A percentile compares a stretch with the other conserved stretches of the same genome.
These are phyloP conservation scores for Argyrosomus japonicus DNA, from an alignment of 2,113 vertebrate species.

Conservation along the genomic window DNA sequence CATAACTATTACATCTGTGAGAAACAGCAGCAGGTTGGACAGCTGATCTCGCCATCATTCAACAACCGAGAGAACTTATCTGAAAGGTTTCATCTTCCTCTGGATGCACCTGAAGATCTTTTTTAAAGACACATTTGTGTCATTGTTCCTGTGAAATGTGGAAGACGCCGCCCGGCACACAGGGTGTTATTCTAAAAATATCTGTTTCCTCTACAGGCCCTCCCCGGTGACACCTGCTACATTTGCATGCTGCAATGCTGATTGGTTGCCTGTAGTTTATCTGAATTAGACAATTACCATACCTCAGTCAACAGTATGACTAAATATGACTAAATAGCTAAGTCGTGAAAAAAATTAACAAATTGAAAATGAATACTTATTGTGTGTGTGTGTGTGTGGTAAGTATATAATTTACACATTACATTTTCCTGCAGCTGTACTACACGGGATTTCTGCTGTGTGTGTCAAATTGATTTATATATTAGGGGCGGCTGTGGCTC, in stretches of 20 bases:
- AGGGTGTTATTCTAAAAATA: slow-evolving; percentile 39
- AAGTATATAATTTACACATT: too few relatives aligned
- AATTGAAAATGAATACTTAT: too few relatives aligned
- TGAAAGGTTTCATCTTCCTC: background rate
- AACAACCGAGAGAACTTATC: background rate
- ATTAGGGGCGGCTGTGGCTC: too few relatives aligned
- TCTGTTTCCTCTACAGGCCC: slow-evolving; percentile 23
- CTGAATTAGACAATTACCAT: background rate
- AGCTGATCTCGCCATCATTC: slow-evolving; percentile 14
- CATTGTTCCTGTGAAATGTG: background rate
- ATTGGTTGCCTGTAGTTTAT: slow-evolving; percentile 61
- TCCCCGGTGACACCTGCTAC: slow-evolving; percentile 61
- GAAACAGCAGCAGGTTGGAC: background rate
- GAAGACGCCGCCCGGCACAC: background rate
- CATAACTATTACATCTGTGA: background rate
- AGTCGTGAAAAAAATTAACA: too few relatives aligned
- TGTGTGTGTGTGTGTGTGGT: too few relatives aligned
- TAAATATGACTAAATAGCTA: too few relatives aligned
- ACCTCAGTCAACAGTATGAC: too few relatives aligned
- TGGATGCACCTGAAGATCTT: background rate
- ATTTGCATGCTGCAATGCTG: slow-evolving; percentile 65
- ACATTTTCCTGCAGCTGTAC: too few relatives aligned
- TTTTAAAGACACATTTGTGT: background rate
- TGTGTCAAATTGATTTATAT: too few relatives aligned
- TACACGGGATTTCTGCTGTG: too few relatives aligned